A percentile compares a stretch with the other conserved stretches of the same genome.
phyloP scores from a whole-genome alignment of 2,113 vertebrate species.

The Perognathus longimembris region DNA sequence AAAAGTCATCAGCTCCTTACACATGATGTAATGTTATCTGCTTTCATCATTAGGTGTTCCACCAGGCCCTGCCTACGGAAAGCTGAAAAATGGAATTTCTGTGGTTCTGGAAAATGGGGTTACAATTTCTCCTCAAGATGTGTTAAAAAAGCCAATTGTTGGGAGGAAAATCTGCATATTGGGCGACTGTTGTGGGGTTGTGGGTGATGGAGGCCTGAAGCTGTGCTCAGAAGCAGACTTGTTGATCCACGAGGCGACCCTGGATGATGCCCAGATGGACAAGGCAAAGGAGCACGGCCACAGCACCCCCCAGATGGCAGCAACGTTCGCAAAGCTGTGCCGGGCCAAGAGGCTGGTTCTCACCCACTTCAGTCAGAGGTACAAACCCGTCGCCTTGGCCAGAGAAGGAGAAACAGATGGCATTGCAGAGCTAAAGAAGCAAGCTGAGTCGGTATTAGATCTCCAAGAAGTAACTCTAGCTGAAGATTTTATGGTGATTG shows the following conservation, averaged over 20 bases:
- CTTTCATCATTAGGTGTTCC: constrained; percentile 88
- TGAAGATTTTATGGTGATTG: constrained; percentile 93
- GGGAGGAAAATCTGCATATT: constrained; percentile 95
- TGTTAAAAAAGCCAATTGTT: constrained; percentile 87
- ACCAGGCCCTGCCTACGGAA: constrained; percentile 92
- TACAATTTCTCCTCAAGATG: constrained; percentile 86
- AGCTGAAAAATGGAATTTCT: constrained; percentile 90
- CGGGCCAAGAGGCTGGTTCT: constrained; percentile 86
- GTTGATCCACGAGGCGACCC: constrained; percentile 94
- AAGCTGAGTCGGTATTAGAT: constrained; percentile 87
- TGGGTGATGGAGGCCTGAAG: constrained; percentile 83
- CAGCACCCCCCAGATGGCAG: constrained; percentile 93
- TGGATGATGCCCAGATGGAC: constrained; percentile 90
- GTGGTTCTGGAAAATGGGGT: constrained; percentile 88
- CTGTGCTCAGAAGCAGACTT: constrained; percentile 90
- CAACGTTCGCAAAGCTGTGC: constrained; percentile 88
- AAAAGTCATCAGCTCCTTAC: constrained; percentile 47
- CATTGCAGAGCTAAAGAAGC: constrained; percentile 85
- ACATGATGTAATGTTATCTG: constrained; percentile 48
- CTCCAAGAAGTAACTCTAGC: constrained; percentile 91
- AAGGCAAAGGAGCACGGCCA: constrained; percentile 94
- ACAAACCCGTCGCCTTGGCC: constrained; percentile 85
- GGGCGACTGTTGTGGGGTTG: constrained; percentile 91
- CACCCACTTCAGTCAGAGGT: constrained; percentile 96
- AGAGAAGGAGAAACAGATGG: constrained; percentile 84